These are phyloP conservation scores for Ophiothrix spiculata DNA, from an alignment of 35 echinoderm and acorn worm genomes.

Conservation along the genomic window DNA sequence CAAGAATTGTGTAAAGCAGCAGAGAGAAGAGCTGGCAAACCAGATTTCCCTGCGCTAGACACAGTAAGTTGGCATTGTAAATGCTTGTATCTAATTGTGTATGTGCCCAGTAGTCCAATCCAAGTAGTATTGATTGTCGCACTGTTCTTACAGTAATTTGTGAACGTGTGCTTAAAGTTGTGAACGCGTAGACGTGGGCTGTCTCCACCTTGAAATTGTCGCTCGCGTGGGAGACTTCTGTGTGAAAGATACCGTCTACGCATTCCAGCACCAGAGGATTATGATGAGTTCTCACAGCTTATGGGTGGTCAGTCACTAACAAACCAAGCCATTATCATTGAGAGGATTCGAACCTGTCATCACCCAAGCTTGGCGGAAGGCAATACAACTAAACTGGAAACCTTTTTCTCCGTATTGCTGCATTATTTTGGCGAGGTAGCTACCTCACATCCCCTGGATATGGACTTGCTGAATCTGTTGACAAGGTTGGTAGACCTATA, in stretches of 20 bases:
- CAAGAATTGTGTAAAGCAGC: conserved; percentile 45
- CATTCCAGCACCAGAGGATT: conserved; percentile 34
- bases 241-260: too few relatives aligned
- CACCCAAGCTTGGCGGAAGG: conserved; percentile 91
- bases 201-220: too few relatives aligned
- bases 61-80: conserved; percentile 49
- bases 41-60: conserved; percentile 49
- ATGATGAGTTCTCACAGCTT: conserved; percentile 34
- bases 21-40: conserved; percentile 39
- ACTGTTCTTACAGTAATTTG: too few relatives aligned
- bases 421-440: conserved; percentile 62
- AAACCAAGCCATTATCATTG: conserved; percentile 59
- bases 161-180: too few relatives aligned
- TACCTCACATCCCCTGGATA: conserved; percentile 26
- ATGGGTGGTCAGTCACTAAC: conserved; percentile 30
- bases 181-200: too few relatives aligned
- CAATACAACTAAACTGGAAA: conserved; percentile 92
- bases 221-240: too few relatives aligned
- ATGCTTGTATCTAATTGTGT: too few relatives aligned
- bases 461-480: conserved; percentile 66
- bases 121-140: too few relatives aligned
- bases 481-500: conserved; percentile 92
- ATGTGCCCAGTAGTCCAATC: too few relatives aligned
- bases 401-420: conserved; percentile 48
- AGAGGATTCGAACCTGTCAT: conserved; percentile 68